Evolutionary conservation across 2,113 vertebrate species (phyloP).

Genomic region (Cololabis saira): DNA sequence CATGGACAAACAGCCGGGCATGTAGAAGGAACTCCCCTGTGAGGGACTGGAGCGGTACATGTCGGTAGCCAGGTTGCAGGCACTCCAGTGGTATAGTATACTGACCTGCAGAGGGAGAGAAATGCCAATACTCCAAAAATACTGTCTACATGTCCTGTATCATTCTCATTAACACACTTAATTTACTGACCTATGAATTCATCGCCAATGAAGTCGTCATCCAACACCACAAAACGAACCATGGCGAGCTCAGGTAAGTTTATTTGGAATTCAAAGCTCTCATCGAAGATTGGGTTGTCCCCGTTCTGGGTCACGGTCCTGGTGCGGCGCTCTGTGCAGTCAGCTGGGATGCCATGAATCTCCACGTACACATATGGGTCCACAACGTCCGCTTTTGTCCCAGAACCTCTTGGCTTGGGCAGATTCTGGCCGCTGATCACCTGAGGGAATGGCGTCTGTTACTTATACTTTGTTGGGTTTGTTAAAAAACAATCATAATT

Average conservation of each 20-base stretch:
- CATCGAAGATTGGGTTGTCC: slow-evolving; percentile 93
- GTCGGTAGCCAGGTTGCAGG: slow-evolving; percentile 92
- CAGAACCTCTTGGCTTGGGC: slow-evolving; percentile 92
- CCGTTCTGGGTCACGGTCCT: slow-evolving; percentile 93
- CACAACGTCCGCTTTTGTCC: slow-evolving; percentile 93
- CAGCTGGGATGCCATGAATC: slow-evolving; percentile 94
- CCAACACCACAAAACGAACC: slow-evolving; percentile 95
- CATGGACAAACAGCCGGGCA: slow-evolving; percentile 90
- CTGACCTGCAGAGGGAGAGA: slow-evolving; percentile 80
- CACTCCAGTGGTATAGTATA: slow-evolving; percentile 96
- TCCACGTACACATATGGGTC: slow-evolving; percentile 95
- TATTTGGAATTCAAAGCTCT: slow-evolving; percentile 97
- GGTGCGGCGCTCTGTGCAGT: slow-evolving; percentile 94
- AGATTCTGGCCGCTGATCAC: slow-evolving; percentile 96
- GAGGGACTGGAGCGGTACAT: slow-evolving; percentile 90
- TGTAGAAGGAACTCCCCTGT: slow-evolving; percentile 90
- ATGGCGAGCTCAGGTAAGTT: slow-evolving; percentile 94
- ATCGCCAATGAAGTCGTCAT: slow-evolving; percentile 95
- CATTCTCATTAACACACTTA: background rate
- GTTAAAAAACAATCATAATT: background rate
- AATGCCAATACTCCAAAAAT: background rate
- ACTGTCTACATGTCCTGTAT: too few species aligned
- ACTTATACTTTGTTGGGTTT: background rate
- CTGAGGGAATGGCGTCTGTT: slow-evolving; percentile 57
- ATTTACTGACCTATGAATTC: slow-evolving; percentile 88